phyloP scores from a whole-genome alignment of 2,888 invertebrate species.

The Pheosia gnoma region DNA sequence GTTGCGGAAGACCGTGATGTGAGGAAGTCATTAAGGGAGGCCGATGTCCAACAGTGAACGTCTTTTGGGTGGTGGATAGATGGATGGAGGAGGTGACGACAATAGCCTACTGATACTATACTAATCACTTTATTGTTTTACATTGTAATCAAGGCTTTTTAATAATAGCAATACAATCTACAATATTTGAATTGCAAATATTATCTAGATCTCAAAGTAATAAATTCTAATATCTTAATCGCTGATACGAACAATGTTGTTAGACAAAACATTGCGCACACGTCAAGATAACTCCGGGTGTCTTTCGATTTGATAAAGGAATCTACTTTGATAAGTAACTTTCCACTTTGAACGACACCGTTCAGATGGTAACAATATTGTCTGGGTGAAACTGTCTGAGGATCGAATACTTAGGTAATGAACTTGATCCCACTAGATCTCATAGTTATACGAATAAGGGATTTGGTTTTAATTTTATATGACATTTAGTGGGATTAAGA shows the following conservation, averaged over 20 bases:
- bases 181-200: neutral
- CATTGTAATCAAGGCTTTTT: neutral
- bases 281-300: slow-evolving; percentile 4
- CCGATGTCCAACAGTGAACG: too few relatives aligned
- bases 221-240: slow-evolving; percentile 4
- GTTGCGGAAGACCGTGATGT: too few relatives aligned
- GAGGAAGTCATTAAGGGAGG: too few relatives aligned
- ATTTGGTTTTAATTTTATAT: too few relatives aligned
- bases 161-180: neutral
- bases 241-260: slow-evolving; percentile 11
- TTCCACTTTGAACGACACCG: slow-evolving; percentile 15
- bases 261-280: slow-evolving; percentile 17
- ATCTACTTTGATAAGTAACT: slow-evolving; percentile 25
- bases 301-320: slow-evolving; percentile 19
- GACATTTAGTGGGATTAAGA: too few relatives aligned
- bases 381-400: too few relatives aligned
- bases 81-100: too few relatives aligned
- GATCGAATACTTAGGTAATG: neutral
- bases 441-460: too few relatives aligned
- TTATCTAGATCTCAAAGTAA: neutral
- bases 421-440: neutral
- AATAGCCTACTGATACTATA: too few relatives aligned
- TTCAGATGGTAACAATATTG: too few relatives aligned
- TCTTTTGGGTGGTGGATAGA: too few relatives aligned
- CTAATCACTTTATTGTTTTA: neutral